Evolutionary conservation across 2,888 invertebrate genomes (phyloP).

Genomic region (Drymonia ruficornis): DNA sequence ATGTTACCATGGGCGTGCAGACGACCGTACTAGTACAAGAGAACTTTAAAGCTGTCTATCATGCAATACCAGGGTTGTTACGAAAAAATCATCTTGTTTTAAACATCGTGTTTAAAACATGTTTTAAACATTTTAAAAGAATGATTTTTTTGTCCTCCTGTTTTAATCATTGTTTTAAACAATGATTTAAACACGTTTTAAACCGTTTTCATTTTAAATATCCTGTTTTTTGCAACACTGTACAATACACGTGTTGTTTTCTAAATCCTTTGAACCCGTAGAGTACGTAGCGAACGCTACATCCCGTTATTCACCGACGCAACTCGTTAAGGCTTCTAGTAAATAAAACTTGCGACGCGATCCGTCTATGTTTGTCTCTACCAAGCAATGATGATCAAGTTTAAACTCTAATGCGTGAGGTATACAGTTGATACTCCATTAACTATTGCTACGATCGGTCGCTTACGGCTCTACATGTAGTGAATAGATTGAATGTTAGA

Average conservation of each 20-base stretch:
- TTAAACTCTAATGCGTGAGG: constrained; percentile 13
- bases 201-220: too few relatives aligned
- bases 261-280: constrained; percentile 29
- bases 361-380: constrained; percentile 10
- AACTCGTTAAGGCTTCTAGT: constrained; percentile 42
- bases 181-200: too few relatives aligned
- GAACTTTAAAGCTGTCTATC: neutral
- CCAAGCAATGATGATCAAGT: constrained; percentile 4
- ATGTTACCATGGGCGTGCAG: too few relatives aligned
- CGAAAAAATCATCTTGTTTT: too few relatives aligned
- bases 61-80: too few relatives aligned
- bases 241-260: constrained; percentile 2
- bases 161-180: too few relatives aligned
- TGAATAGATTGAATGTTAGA: constrained; percentile 8
- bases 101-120: too few relatives aligned
- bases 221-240: too few relatives aligned
- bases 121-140: too few relatives aligned
- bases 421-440: neutral
- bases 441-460: neutral
- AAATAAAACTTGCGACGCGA: constrained; percentile 17
- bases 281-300: constrained; percentile 17
- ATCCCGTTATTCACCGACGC: constrained; percentile 57
- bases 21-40: too few relatives aligned
- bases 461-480: constrained; percentile 1
- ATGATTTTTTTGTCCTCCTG: too few relatives aligned